phyloP scores from a whole-genome alignment of 1,140 invertebrate genomes.

The Eumeta japonica region DNA sequence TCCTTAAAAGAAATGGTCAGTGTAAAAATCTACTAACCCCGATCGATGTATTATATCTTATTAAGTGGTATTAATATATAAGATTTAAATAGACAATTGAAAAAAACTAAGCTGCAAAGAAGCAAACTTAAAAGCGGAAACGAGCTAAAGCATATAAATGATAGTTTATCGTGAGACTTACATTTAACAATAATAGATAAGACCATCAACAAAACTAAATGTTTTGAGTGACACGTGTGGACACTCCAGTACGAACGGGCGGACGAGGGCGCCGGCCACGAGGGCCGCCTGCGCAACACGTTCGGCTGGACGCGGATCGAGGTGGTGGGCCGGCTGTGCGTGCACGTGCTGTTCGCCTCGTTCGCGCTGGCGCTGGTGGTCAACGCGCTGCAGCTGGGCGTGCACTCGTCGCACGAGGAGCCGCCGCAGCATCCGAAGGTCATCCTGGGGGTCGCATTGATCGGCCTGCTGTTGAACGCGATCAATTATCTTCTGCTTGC shows the following conservation, averaged over 20 bases:
- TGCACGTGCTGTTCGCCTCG: slow-evolving; percentile 79
- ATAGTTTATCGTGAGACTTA: too few relatives aligned
- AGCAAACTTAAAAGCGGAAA: too few relatives aligned
- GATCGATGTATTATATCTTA: too few relatives aligned
- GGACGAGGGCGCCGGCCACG: slow-evolving; percentile 46
- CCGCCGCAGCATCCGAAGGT: slow-evolving; percentile 64
- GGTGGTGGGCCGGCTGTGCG: slow-evolving; percentile 77
- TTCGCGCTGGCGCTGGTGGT: slow-evolving; percentile 80
- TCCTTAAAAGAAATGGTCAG: too few relatives aligned
- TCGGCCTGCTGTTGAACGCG: slow-evolving; percentile 39
- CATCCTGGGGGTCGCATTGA: slow-evolving; percentile 52
- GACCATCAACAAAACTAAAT: too few relatives aligned
- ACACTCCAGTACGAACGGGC: slow-evolving; percentile 39
- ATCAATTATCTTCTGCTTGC: slow-evolving; percentile 43
- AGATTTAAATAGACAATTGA: too few relatives aligned
- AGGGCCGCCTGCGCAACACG: slow-evolving; percentile 76
- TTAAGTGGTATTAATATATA: too few relatives aligned
- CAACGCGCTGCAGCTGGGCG: slow-evolving; percentile 76
- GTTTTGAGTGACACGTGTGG: too few relatives aligned
- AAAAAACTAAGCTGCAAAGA: too few relatives aligned
- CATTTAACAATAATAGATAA: too few relatives aligned
- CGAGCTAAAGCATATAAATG: too few relatives aligned
- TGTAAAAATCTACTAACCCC: too few relatives aligned
- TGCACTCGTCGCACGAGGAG: slow-evolving; percentile 69
- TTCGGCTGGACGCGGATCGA: slow-evolving; percentile 91